A percentile compares a stretch with the other conserved stretches of the same genome.
Evolutionary conservation across 2,888 invertebrate species (phyloP).

Genomic region (Metalampra italica): DNA sequence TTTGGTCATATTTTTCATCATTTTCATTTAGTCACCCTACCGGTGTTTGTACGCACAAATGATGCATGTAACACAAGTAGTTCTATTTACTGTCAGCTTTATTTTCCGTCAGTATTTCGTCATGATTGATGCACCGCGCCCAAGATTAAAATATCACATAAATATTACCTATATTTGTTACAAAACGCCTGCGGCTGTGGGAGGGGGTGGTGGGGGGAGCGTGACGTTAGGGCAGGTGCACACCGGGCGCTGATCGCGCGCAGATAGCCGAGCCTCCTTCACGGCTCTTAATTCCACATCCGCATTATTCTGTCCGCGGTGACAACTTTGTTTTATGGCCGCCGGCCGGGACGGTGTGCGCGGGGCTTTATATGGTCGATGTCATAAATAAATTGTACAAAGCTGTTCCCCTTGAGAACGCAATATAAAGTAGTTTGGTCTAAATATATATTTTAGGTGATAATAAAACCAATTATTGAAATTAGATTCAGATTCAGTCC

Average conservation of each 20-base stretch:
- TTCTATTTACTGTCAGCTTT: too few species aligned
- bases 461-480: not conserved
- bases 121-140: too few species aligned
- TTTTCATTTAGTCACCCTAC: too few species aligned
- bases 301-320: constrained; percentile 39
- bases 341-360: constrained; percentile 9
- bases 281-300: constrained; percentile 42
- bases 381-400: not conserved
- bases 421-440: not conserved
- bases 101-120: too few species aligned
- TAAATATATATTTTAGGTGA: not conserved
- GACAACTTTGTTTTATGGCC: constrained; percentile 45
- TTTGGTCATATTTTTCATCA: too few species aligned
- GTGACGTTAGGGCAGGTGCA: constrained; percentile 55
- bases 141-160: too few species aligned
- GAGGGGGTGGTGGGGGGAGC: too few species aligned
- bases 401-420: not conserved
- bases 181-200: too few species aligned
- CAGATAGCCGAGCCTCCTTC: constrained; percentile 30
- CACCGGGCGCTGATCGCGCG: constrained; percentile 27
- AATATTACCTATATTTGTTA: not conserved
- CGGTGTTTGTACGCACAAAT: too few species aligned
- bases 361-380: constrained; percentile 7
- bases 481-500: too few species aligned
- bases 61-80: too few species aligned